Evolutionary conservation across 2,888 invertebrate genomes (phyloP).

Genomic region (Globia sparganii): DNA sequence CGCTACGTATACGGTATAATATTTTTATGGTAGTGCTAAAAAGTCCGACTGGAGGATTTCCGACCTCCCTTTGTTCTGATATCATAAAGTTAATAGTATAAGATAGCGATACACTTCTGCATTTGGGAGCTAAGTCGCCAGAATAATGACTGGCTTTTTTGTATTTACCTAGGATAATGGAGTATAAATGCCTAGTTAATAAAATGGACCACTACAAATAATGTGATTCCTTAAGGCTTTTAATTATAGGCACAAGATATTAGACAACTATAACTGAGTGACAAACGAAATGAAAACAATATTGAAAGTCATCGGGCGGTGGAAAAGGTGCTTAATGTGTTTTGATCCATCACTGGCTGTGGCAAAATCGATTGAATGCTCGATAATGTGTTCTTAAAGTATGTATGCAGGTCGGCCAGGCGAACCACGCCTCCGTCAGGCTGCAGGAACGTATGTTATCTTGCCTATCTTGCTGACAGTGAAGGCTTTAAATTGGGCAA

Average conservation of each 20-base stretch:
- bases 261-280: not conserved
- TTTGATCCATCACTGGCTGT: not conserved
- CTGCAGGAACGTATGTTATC: not conserved
- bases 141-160: not conserved
- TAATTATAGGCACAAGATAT: not conserved
- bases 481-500: not conserved
- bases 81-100: constrained; percentile 50
- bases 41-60: constrained; percentile 56
- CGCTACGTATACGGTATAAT: constrained; percentile 51
- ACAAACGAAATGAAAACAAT: not conserved
- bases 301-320: not conserved
- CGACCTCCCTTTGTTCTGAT: constrained; percentile 61
- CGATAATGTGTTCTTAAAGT: not conserved
- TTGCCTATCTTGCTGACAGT: not conserved
- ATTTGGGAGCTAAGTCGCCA: constrained; percentile 17
- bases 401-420: not conserved
- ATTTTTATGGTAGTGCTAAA: constrained; percentile 74
- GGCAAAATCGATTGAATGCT: not conserved
- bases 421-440: not conserved
- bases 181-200: not conserved
- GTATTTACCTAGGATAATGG: not conserved
- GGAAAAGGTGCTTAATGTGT: not conserved
- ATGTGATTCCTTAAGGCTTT: not conserved
- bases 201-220: not conserved
- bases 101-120: constrained; percentile 52